Conservation (phyloP, 2,113 vertebrate genomes). For the Tragelaphus buxtoni region DNA sequence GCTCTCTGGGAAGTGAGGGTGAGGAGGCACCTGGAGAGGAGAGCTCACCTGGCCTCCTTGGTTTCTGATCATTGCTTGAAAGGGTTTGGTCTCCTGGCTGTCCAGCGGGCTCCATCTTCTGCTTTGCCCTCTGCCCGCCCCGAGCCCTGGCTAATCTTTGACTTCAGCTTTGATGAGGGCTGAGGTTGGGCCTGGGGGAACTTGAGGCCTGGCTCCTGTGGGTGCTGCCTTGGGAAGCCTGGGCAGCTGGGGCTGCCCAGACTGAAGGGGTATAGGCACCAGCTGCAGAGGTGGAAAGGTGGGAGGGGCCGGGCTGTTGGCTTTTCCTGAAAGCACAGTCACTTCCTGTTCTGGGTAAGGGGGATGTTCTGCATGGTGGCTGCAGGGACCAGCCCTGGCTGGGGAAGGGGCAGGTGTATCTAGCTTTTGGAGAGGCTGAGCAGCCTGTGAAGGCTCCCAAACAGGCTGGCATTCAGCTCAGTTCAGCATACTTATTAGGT, state of each 20-base stretch:
- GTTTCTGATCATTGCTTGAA: background rate
- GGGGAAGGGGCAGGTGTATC: background rate
- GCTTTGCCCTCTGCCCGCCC: background rate
- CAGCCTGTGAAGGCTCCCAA: background rate
- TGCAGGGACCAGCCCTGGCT: background rate
- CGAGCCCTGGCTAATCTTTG: background rate
- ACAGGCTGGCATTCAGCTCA: background rate
- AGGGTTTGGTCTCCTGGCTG: background rate
- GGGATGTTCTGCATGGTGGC: rapidly evolving
- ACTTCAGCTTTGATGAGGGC: background rate
- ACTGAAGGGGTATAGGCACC: background rate
- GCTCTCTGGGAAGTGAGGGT: background rate
- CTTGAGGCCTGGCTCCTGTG: background rate
- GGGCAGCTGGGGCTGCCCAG: background rate
- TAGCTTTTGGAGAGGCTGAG: background rate
- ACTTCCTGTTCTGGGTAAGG: background rate
- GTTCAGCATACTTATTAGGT: too few relatives aligned
- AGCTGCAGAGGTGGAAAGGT: background rate
- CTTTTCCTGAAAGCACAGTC: background rate
- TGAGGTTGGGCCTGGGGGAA: background rate
- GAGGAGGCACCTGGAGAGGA: background rate
- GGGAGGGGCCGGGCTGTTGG: background rate
- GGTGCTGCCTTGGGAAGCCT: background rate
- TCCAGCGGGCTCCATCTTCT: background rate
- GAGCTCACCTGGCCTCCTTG: background rate